These are phyloP conservation scores for Aphodius sticticus DNA, from an alignment of 2,888 invertebrate genomes.

Conservation along the genomic window DNA sequence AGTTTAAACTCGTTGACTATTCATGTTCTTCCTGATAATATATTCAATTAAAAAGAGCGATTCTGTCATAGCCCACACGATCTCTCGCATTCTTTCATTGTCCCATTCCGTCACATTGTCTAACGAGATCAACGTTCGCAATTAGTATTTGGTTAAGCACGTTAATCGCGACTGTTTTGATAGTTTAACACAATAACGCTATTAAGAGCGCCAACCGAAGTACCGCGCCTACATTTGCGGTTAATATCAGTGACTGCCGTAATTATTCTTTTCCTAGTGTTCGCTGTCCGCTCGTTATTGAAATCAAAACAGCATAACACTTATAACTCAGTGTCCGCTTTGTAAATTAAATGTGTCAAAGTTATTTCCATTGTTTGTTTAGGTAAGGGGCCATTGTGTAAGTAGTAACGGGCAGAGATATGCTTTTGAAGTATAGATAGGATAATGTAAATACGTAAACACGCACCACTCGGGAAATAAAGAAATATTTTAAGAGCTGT, in stretches of 20 bases:
- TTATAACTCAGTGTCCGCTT: conserved; percentile 32
- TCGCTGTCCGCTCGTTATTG: conserved; percentile 26
- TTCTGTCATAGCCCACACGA: neutral
- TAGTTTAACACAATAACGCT: conserved; percentile 4
- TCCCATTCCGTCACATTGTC: neutral
- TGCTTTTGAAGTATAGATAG: conserved; percentile 32
- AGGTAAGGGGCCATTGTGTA: conserved; percentile 35
- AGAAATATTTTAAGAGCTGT: neutral
- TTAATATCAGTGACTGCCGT: neutral
- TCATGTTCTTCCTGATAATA: neutral
- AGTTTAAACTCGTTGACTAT: neutral
- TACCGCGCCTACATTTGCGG: neutral
- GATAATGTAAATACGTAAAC: conserved; percentile 26
- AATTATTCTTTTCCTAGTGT: conserved; percentile 17
- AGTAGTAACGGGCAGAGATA: conserved; percentile 35
- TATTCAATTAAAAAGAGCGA: neutral
- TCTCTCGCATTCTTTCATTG: neutral
- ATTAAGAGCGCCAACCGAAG: neutral
- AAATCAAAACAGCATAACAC: conserved; percentile 35
- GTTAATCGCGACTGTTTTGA: neutral
- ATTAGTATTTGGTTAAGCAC: neutral
- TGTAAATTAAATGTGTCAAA: conserved; percentile 38
- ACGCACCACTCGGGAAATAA: conserved; percentile 18
- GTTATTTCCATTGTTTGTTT: conserved; percentile 38
- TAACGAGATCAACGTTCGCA: neutral